These are phyloP conservation scores for Trypoxylus dichotomus DNA, from an alignment of 1,140 invertebrate genomes.

Conservation along the genomic window DNA sequence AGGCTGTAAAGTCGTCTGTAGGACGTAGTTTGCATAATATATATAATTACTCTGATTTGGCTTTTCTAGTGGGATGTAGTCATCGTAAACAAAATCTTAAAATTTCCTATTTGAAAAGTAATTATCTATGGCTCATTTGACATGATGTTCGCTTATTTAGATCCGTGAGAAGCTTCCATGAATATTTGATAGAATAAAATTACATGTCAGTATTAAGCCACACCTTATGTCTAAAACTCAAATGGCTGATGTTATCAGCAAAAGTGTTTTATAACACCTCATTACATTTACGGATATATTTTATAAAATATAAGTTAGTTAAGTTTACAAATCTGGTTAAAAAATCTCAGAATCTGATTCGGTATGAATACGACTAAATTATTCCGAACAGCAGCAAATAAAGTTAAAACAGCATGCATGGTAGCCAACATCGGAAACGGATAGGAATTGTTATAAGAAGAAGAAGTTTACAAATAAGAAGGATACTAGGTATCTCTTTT, in stretches of 20 bases:
- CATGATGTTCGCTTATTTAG: background rate
- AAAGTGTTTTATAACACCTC: background rate
- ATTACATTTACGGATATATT: too few relatives aligned
- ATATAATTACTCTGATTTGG: slow-evolving; percentile 17
- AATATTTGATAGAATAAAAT: background rate
- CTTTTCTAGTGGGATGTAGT: background rate
- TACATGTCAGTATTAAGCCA: background rate
- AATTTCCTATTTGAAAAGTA: slow-evolving; percentile 3
- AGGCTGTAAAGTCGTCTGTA: slow-evolving; percentile 3
- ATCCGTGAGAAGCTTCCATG: background rate
- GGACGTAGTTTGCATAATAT: slow-evolving; percentile 21
- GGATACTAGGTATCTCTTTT: too few relatives aligned
- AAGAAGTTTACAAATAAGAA: too few relatives aligned
- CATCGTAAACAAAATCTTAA: slow-evolving; percentile 10
- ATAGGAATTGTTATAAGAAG: too few relatives aligned
- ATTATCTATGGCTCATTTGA: background rate
- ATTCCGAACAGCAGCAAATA: too few relatives aligned
- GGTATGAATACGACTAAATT: too few relatives aligned
- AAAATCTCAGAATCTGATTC: too few relatives aligned
- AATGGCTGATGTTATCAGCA: too few relatives aligned
- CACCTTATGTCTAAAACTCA: background rate
- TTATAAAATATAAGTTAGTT: too few relatives aligned
- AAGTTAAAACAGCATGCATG: too few relatives aligned
- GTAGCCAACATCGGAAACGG: too few relatives aligned
- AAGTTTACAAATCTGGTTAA: too few relatives aligned